These are phyloP conservation scores for Bactericera cockerelli DNA, from an alignment of 1,140 invertebrate genomes.

Conservation along the genomic window DNA sequence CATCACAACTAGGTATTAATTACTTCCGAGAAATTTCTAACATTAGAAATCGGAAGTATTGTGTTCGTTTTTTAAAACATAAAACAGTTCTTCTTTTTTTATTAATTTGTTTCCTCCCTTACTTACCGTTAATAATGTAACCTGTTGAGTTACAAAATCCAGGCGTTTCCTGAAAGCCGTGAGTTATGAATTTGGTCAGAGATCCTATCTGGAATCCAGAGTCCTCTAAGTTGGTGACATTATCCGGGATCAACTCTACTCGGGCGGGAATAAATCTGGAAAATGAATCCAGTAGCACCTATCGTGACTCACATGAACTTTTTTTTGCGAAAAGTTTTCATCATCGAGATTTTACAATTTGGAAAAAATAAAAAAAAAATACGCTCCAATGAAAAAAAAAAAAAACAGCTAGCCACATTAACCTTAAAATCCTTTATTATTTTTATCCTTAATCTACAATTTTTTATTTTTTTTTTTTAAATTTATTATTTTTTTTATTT, in stretches of 20 bases:
- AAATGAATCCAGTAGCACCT: not conserved
- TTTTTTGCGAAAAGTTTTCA: no score
- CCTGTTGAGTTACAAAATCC: not conserved
- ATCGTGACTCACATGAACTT: not conserved
- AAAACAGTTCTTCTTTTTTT: no score
- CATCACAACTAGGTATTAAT: no score
- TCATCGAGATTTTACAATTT: not conserved
- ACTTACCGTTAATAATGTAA: not conserved
- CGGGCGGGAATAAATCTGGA: not conserved
- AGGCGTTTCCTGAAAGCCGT: not conserved
- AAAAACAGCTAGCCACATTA: no score
- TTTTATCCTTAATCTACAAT: no score
- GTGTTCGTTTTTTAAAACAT: no score
- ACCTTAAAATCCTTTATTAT: no score
- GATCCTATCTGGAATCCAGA: not conserved
- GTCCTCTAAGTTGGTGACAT: not conserved
- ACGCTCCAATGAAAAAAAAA: not conserved
- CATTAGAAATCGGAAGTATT: no score
- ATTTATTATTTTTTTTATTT: no score
- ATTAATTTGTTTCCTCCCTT: no score
- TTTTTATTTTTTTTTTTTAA: no score
- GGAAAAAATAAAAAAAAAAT: not conserved
- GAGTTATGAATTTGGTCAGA: slow-evolving; percentile 2
- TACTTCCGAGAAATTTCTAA: no score
- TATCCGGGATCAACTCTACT: not conserved